Conservation (phyloP, 1,140 invertebrate genomes). For the Drosophila novamexicana region DNA sequence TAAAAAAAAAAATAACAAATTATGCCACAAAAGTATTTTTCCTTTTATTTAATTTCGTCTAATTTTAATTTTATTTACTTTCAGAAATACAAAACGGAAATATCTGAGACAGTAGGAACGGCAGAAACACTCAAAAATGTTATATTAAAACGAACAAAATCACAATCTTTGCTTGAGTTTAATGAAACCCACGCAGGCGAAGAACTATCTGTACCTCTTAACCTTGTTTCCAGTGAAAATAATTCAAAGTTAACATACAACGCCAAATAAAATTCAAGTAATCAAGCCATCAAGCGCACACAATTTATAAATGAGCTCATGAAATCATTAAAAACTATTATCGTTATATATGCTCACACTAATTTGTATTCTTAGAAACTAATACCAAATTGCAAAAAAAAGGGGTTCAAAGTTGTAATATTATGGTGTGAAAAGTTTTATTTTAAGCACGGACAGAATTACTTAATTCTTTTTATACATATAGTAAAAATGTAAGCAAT, state of each 20-base stretch:
- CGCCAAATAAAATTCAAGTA: conserved; percentile 76
- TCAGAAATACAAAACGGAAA: conserved; percentile 71
- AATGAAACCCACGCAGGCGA: conserved; percentile 66
- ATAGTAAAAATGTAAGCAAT: conserved; percentile 56
- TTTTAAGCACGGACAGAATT: conserved; percentile 75
- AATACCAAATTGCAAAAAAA: conserved; percentile 74
- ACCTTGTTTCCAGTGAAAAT: conserved; percentile 82
- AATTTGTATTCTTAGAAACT: conserved; percentile 75
- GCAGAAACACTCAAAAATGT: conserved; percentile 67
- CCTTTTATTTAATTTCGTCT: not conserved
- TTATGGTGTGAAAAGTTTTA: conserved; percentile 60
- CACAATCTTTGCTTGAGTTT: conserved; percentile 59
- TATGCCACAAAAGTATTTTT: not conserved
- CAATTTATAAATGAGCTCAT: conserved; percentile 68
- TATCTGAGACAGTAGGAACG: conserved; percentile 47
- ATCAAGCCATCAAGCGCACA: conserved; percentile 53
- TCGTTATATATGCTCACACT: conserved; percentile 62
- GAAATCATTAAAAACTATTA: conserved; percentile 49
- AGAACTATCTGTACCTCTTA: conserved; percentile 74
- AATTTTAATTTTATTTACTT: conserved; percentile 24
- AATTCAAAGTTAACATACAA: conserved; percentile 80
- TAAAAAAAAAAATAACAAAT: not conserved
- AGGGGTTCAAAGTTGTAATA: conserved; percentile 66
- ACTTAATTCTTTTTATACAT: conserved; percentile 73
- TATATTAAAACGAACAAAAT: conserved; percentile 63